Evolutionary conservation across 2,797 vertebrate genomes (phyloP).

Genomic region (Pteropus rufus): DNA sequence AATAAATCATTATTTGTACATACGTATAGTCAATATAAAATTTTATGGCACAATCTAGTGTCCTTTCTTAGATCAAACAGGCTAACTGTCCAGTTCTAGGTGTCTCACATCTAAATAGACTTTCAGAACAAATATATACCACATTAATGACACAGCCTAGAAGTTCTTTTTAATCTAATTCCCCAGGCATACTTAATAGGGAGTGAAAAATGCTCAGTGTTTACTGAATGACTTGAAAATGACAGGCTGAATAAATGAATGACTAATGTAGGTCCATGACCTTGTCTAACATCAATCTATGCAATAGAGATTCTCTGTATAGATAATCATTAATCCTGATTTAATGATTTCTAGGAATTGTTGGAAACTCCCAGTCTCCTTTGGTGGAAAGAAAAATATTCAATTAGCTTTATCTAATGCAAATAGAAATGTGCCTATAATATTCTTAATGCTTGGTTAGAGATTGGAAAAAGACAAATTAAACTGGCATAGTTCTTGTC

Average conservation of each 20-base stretch:
- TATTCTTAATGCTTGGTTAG: background rate
- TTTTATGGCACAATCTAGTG: background rate
- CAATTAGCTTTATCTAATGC: constrained; percentile 59
- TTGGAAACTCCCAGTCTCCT: constrained; percentile 5
- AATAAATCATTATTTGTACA: background rate
- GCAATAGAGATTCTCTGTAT: background rate
- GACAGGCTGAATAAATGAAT: background rate
- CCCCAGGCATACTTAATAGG: background rate
- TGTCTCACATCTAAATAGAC: background rate
- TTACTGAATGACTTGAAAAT: constrained; percentile 30
- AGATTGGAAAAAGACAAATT: constrained; percentile 21
- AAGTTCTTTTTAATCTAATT: constrained; percentile 10
- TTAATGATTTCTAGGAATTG: constrained; percentile 72
- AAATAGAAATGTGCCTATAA: constrained; percentile 12
- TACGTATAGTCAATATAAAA: constrained; percentile 26
- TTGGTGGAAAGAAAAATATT: constrained; percentile 49
- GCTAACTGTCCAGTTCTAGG: background rate
- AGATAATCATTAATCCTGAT: constrained; percentile 59
- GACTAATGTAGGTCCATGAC: background rate
- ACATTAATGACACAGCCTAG: background rate
- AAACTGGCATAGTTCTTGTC: background rate
- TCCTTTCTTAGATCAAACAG: background rate
- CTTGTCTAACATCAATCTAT: background rate
- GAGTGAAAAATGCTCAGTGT: background rate
- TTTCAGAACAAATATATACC: background rate